Conservation (phyloP, 2,888 invertebrate species). For the Hypercompe scribonia region DNA sequence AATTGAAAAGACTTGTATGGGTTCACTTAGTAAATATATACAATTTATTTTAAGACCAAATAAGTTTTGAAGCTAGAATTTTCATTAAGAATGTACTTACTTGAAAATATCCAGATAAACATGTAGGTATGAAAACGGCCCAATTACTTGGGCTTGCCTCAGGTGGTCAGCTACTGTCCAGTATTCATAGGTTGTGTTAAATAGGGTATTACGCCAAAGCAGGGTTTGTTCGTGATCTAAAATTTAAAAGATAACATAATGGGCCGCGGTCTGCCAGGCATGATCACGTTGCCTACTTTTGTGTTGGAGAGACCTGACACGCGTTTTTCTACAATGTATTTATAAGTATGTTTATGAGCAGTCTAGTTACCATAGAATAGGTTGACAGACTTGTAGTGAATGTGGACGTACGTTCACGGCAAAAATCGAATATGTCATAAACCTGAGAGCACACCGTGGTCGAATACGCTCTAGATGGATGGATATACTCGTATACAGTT, state of each 20-base stretch:
- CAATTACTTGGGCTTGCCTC: neutral
- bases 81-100: neutral
- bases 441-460: no score
- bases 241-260: neutral
- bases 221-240: neutral
- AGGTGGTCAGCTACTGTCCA: neutral
- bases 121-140: neutral
- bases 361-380: no score
- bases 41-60: neutral
- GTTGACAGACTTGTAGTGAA: no score
- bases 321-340: no score
- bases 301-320: no score
- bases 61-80: neutral
- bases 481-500: no score
- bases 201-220: neutral
- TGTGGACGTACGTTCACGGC: no score
- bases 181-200: neutral
- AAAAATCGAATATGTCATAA: no score
- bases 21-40: neutral
- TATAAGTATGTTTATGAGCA: no score
- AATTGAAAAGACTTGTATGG: neutral
- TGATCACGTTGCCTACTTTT: no score
- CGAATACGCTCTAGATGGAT: no score
- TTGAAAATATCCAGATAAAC: neutral
- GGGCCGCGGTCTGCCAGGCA: no score